Base-by-base conservation (phyloP, 1,140 invertebrate species). In the Cherax destructor region DNA sequence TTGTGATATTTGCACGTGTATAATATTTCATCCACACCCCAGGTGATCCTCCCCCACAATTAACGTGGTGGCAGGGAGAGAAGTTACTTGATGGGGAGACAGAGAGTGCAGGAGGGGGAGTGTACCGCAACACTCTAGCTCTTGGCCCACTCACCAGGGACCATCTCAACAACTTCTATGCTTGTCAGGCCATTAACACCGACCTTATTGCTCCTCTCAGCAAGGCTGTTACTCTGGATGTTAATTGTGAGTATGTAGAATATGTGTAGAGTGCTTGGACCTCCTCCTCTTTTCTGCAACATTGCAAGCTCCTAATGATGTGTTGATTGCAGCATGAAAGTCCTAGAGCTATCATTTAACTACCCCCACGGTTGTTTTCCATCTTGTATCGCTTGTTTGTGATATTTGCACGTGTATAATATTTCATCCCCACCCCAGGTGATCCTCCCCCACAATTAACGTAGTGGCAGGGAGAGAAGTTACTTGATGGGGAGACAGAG, bases 131-230 rank as follows among this genome's bases (percentile, higher is more conserved):
- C 83, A 91, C 93, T 69, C 81, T 94, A 21, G 86, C 88, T 2
- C 84, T 94, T 9, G 74, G 87, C 1, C 92, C 93, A 13, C 85
- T 94, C 24, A 91, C 91, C 10, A 78, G 94, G 1, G 81, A 92
- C 9, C 91, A 94, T 84, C 93, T 94, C 13, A 84, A 92, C 18
- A 93, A 93, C 56, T 79, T 93, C 0, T 94, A 94, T 88, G 92
- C 91, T 3, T 94, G 94, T 74, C 93, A 94, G 79, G 93, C 94
- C 13, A 49, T 91, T 41, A 94, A 94, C 91, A 94, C 94, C 77
- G 94, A 94, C 72, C 92, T 94, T 21, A 94, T 94, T 10, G 86
- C 79, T 24, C 94, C 94, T 0, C 87, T 78, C 78, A 85, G 56
- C 47, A 85, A 65, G 21, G 61, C 6, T 0, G 74, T 91, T 4